Percentiles rank a stretch among this genome's conserved stretches.
These are phyloP conservation scores for Diploptera punctata DNA, from an alignment of 2,888 invertebrate genomes.

Conservation along the genomic window DNA sequence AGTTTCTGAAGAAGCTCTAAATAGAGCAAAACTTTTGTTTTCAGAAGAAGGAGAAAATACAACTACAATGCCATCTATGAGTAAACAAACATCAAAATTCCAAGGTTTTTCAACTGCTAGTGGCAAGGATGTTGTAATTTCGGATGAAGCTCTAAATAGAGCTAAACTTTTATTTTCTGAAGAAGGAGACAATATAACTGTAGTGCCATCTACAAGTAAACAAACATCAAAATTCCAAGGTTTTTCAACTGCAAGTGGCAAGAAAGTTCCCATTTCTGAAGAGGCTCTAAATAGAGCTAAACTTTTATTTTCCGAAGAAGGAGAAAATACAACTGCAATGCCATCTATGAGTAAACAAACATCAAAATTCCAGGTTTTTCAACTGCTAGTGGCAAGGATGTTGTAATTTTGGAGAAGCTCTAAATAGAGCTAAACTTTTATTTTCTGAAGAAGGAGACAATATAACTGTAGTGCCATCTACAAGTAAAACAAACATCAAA, in stretches of 20 bases:
- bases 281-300: slow-evolving; percentile 49
- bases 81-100: slow-evolving; percentile 22
- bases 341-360: too few relatives aligned
- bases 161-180: neutral
- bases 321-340: slow-evolving; percentile 42
- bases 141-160: slow-evolving; percentile 47
- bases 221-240: too few relatives aligned
- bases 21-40: slow-evolving; percentile 53
- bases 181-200: neutral
- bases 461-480: too few relatives aligned
- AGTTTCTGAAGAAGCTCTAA: slow-evolving; percentile 50
- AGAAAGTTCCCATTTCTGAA: slow-evolving; percentile 52
- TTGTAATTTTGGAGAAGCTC: slow-evolving; percentile 46
- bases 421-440: slow-evolving; percentile 51
- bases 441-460: slow-evolving; percentile 52
- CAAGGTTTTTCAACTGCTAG: slow-evolving; percentile 45
- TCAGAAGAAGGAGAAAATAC: slow-evolving; percentile 49
- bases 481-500: slow-evolving; percentile 39
- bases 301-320: slow-evolving; percentile 49
- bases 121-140: slow-evolving; percentile 48
- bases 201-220: too few relatives aligned
- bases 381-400: slow-evolving; percentile 53
- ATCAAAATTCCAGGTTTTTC: slow-evolving; percentile 23
- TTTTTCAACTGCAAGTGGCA: slow-evolving; percentile 52
- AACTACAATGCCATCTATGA: too few relatives aligned